Base-by-base conservation (phyloP, 2,113 vertebrate species). In the Otus sunia region DNA sequence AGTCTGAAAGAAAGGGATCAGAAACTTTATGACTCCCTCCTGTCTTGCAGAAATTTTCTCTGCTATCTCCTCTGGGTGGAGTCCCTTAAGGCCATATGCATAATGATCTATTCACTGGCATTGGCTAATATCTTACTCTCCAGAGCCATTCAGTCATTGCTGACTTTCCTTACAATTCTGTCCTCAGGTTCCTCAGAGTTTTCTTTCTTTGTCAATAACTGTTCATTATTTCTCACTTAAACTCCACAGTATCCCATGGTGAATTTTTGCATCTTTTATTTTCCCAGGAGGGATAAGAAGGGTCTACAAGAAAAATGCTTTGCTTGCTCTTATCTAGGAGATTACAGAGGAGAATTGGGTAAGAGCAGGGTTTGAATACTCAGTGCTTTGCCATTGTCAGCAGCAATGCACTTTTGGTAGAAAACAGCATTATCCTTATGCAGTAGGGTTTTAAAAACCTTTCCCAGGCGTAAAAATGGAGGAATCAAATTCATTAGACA, bases 181-280 rank as follows among this genome's bases (percentile, higher is more conserved):
- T 84, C 68, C 76, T 77, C 72, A 30, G 52, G 19, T 87, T 94
- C 76, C 45, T 81, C 26, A 12, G 63, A 69, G 25, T 91, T 96
- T 63, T 77, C 52, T 93, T 91, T 19, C 43, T 91, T 91, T 86
- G 43, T 84, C 36, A 94, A 89, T 16, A 91, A 94, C 52, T 1
- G 0, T 45, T 95, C 73, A 60, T 94, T 97, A 92, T 89, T 86
- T 88, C 55, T 84, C 82, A 41, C 72, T 74, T 85, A 92, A 89
- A 71, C 39, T 41, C 41, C 37, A 20, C 29, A 53, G 52, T 63
- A 75, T 68, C 45, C 86, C 91, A 64, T 32, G 25, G 76, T 34
- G 49, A 80, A 86, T 77, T 93, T 96, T 83, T 90, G 26, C 67
- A 82, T 81, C 68, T 93, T 93, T 91, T 95, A 96, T 88, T 97